phyloP scores from a whole-genome alignment of 1,140 invertebrate species.

The Stegodyphus mimosarum region DNA sequence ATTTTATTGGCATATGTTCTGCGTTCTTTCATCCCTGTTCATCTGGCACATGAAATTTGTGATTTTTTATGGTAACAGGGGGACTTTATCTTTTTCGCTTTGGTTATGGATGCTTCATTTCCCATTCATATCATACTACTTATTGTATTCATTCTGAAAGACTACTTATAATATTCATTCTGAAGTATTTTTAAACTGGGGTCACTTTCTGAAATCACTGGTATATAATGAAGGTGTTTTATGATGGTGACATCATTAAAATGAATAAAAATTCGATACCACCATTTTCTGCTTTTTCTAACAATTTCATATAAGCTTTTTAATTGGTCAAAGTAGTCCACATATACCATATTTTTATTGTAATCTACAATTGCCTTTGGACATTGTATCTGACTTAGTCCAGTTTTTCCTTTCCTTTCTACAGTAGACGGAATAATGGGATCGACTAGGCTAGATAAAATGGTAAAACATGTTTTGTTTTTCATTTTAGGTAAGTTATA shows the following conservation, averaged over 20 bases:
- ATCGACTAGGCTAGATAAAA: constrained; percentile 5
- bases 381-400: background rate
- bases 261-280: background rate
- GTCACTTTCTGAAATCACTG: background rate
- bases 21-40: background rate
- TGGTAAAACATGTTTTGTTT: background rate
- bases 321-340: constrained; percentile 3
- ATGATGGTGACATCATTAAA: background rate
- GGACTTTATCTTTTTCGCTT: background rate
- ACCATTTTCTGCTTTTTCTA: background rate
- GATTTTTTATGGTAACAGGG: background rate
- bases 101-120: background rate
- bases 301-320: background rate
- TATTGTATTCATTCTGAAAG: background rate
- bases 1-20: constrained; percentile 3
- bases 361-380: background rate
- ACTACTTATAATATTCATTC: background rate
- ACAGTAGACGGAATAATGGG: background rate
- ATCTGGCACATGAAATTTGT: constrained; percentile 1
- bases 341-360: background rate
- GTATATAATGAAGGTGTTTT: background rate
- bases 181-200: background rate
- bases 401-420: background rate
- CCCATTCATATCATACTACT: background rate
- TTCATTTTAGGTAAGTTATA: background rate